These are phyloP conservation scores for Heterodera filipjevi DNA, from an alignment of 2,888 invertebrate species.

Conservation along the genomic window DNA sequence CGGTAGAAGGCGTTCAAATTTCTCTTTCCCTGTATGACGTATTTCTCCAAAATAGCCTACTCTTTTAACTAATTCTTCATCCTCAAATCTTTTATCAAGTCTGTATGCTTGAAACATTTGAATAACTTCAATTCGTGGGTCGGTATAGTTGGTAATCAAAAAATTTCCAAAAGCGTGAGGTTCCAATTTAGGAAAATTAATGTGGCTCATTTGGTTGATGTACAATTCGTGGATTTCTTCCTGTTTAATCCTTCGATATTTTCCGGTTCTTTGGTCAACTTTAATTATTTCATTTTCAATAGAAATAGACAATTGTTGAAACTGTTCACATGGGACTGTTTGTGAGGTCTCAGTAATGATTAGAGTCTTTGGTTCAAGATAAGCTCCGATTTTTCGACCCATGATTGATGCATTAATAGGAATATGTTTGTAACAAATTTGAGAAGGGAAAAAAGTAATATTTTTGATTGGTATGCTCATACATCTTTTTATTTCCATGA, in stretches of 20 bases:
- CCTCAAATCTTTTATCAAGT: not conserved
- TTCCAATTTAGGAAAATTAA: not conserved
- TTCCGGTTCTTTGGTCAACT: conserved; percentile 1
- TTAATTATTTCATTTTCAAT: not conserved
- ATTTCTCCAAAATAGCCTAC: not conserved
- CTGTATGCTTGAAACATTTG: conserved; percentile 6
- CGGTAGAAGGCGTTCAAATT: not conserved
- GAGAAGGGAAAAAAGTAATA: not conserved
- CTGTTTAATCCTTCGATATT: not conserved
- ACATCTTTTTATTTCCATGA: conserved; percentile 3
- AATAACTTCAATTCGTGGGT: not conserved
- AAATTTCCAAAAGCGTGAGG: conserved; percentile 15
- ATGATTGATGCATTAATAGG: not conserved
- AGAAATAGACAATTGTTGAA: not conserved
- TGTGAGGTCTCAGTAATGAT: not conserved
- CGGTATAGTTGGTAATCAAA: conserved; percentile 3
- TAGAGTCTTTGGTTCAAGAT: not conserved
- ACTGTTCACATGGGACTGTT: not conserved
- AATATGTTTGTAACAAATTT: conserved; percentile 2
- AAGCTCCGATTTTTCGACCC: not conserved
- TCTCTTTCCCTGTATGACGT: not conserved
- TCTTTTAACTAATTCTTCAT: not conserved
- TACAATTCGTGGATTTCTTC: conserved; percentile 11
- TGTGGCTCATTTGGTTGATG: not conserved
- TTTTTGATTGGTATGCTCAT: not conserved